Evolutionary conservation across 2,888 invertebrate genomes (phyloP).

Genomic region (Tipula unca): DNA sequence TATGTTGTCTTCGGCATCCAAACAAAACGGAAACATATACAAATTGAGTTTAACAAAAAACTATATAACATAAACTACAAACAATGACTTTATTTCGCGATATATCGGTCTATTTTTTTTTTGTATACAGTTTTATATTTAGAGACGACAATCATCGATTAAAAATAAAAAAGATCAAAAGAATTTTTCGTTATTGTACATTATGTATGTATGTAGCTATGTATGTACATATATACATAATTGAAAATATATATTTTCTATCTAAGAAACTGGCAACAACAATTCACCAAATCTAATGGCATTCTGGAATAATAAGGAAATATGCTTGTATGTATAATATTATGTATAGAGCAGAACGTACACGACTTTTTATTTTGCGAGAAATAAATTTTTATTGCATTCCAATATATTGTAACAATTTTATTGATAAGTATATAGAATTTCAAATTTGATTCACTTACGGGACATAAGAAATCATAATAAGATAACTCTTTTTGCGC

Average conservation of each 20-base stretch:
- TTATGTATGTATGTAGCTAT: too few relatives aligned
- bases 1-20: neutral
- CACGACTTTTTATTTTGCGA: neutral
- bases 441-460: neutral
- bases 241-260: neutral
- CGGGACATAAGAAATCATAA: neutral
- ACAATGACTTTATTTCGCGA: neutral
- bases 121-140: neutral
- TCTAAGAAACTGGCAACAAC: neutral
- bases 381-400: neutral
- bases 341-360: neutral
- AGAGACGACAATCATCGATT: neutral
- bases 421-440: neutral
- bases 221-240: neutral
- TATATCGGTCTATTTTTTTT: neutral
- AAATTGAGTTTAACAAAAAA: neutral
- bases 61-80: neutral
- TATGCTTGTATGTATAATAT: neutral
- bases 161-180: neutral
- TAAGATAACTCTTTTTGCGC: neutral
- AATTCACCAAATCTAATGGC: neutral
- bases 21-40: neutral
- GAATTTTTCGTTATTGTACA: neutral
- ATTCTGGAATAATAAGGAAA: neutral
- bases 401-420: neutral